Conservation (phyloP, 1,140 invertebrate species). For the Drosophila mojavensis region DNA sequence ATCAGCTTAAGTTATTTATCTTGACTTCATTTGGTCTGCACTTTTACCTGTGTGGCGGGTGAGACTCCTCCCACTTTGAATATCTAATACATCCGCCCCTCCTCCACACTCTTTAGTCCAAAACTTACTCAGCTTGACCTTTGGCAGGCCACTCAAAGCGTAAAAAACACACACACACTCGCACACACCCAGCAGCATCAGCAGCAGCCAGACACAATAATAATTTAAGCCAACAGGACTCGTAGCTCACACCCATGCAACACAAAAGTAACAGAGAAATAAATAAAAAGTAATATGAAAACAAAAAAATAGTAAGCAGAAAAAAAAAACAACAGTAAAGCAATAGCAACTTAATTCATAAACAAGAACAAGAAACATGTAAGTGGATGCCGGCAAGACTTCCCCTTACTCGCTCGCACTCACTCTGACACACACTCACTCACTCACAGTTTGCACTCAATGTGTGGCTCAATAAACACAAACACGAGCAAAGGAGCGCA, state of each 20-base stretch:
- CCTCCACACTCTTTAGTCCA: neutral
- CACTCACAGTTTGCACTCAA: slow-evolving; percentile 59
- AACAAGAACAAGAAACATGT: slow-evolving; percentile 34
- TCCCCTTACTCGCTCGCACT: slow-evolving; percentile 22
- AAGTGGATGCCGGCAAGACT: slow-evolving; percentile 32
- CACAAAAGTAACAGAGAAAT: slow-evolving; percentile 6
- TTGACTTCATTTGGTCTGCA: neutral
- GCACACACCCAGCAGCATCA: neutral
- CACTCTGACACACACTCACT: neutral
- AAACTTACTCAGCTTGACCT: slow-evolving; percentile 27
- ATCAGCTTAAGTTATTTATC: neutral
- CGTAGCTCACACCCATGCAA: neutral
- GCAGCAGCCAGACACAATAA: slow-evolving; percentile 54
- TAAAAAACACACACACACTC: slow-evolving; percentile 11
- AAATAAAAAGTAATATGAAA: neutral
- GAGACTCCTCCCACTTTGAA: neutral
- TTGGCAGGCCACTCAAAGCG: slow-evolving; percentile 34
- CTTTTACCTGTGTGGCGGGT: neutral
- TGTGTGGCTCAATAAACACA: slow-evolving; percentile 66
- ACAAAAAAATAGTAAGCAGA: neutral
- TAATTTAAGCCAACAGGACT: slow-evolving; percentile 22
- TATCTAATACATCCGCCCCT: neutral
- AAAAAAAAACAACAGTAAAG: slow-evolving; percentile 2
- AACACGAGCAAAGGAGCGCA: slow-evolving; percentile 30
- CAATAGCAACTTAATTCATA: slow-evolving; percentile 38